Percentiles rank a stretch among this genome's conserved stretches.
Evolutionary conservation across 2,113 vertebrate genomes (phyloP).

Genomic region (Corythaixoides concolor): DNA sequence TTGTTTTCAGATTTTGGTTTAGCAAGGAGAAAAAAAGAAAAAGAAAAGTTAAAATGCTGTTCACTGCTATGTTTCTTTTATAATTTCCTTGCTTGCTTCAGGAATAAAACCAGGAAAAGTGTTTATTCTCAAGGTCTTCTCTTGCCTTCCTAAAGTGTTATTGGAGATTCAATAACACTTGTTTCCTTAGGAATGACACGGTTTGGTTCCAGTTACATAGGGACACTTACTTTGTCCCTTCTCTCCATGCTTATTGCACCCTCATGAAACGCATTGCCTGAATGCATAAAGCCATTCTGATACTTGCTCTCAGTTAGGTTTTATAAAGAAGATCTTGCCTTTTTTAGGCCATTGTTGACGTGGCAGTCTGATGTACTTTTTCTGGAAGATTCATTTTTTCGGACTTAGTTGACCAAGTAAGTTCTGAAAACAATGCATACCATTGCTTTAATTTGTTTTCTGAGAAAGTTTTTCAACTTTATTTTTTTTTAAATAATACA

Average conservation of each 20-base stretch:
- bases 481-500: background rate
- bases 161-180: background rate
- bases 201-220: background rate
- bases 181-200: background rate
- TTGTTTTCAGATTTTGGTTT: background rate
- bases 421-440: background rate
- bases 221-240: background rate
- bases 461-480: background rate
- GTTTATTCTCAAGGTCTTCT: slow-evolving; percentile 21
- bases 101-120: slow-evolving; percentile 4
- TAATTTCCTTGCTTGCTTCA: background rate
- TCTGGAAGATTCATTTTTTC: background rate
- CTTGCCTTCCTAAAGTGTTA: background rate
- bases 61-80: background rate
- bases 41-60: background rate
- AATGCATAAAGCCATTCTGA: background rate
- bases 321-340: background rate
- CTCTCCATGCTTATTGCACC: accelerated
- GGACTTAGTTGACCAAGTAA: background rate
- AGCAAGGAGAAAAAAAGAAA: background rate
- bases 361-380: background rate
- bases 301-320: background rate
- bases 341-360: background rate
- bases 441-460: background rate
- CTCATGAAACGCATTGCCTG: background rate